Conservation (phyloP, 2,797 vertebrate genomes). For the Phrynocephalus vlangalii region DNA sequence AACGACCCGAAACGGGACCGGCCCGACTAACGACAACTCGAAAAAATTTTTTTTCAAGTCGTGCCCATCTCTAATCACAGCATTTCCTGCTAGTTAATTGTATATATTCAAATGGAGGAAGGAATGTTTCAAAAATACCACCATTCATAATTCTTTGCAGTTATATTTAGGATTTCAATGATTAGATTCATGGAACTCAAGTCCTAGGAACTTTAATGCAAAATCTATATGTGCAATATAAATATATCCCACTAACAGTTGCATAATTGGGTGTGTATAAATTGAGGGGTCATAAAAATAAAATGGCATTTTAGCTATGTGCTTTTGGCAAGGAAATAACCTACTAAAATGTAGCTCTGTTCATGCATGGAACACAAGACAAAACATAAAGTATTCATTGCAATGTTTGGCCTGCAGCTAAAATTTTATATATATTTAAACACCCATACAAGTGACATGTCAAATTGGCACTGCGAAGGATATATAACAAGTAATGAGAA, state of each 20-base stretch:
- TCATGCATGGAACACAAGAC: slow-evolving; percentile 12
- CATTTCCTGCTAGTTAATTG: background rate
- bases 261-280: slow-evolving; percentile 14
- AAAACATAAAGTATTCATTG: slow-evolving; percentile 40
- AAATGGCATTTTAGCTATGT: slow-evolving; percentile 62
- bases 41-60: too few relatives aligned
- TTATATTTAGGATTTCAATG: slow-evolving; percentile 25
- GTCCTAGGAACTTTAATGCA: background rate
- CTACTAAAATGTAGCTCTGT: slow-evolving; percentile 34
- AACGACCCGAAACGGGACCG: too few relatives aligned
- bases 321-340: slow-evolving; percentile 43
- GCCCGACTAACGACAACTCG: too few relatives aligned
- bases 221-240: background rate
- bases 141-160: slow-evolving; percentile 2
- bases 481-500: slow-evolving; percentile 18
- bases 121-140: background rate
- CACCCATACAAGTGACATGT: slow-evolving; percentile 8
- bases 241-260: slow-evolving; percentile 4
- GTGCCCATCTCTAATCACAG: too few relatives aligned
- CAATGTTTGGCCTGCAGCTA: slow-evolving; percentile 32
- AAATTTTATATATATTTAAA: background rate
- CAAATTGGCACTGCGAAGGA: slow-evolving; percentile 28
- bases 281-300: slow-evolving; percentile 30
- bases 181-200: background rate
- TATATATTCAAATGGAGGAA: background rate